Evolutionary conservation across 2,888 invertebrate species (phyloP).

Genomic region (Chymomyza procnemis): DNA sequence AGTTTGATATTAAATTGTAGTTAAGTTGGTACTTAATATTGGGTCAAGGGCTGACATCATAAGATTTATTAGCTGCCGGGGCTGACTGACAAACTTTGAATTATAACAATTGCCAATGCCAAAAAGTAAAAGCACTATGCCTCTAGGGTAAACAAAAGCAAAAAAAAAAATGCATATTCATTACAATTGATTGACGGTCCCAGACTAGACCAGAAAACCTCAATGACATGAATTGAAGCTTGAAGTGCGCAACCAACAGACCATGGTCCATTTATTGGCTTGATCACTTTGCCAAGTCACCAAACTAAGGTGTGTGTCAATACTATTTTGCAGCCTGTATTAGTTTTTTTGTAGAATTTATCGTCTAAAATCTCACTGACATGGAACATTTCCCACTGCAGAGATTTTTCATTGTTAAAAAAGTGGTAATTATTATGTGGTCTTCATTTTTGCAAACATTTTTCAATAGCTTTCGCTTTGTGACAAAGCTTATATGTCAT

Average conservation of each 20-base stretch:
- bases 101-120: neutral
- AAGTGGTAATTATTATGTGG: conserved; percentile 29
- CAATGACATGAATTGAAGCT: conserved; percentile 59
- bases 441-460: conserved; percentile 26
- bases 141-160: neutral
- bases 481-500: conserved; percentile 10
- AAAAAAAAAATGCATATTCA: conserved; percentile 65
- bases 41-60: neutral
- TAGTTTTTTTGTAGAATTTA: conserved; percentile 27
- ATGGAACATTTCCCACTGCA: conserved; percentile 50
- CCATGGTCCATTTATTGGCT: conserved; percentile 57
- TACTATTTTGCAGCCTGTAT: conserved; percentile 54
- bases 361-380: conserved; percentile 25
- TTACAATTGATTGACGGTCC: conserved; percentile 70
- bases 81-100: neutral
- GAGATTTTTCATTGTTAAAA: conserved; percentile 51
- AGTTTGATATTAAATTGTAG: neutral
- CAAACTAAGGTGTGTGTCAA: neutral
- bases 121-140: neutral
- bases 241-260: conserved; percentile 64
- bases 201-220: conserved; percentile 35
- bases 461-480: conserved; percentile 1
- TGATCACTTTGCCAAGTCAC: neutral
- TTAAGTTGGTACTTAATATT: neutral
- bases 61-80: neutral